phyloP scores from a whole-genome alignment of 2,113 vertebrate species.

The Leucoraja erinaceus region DNA sequence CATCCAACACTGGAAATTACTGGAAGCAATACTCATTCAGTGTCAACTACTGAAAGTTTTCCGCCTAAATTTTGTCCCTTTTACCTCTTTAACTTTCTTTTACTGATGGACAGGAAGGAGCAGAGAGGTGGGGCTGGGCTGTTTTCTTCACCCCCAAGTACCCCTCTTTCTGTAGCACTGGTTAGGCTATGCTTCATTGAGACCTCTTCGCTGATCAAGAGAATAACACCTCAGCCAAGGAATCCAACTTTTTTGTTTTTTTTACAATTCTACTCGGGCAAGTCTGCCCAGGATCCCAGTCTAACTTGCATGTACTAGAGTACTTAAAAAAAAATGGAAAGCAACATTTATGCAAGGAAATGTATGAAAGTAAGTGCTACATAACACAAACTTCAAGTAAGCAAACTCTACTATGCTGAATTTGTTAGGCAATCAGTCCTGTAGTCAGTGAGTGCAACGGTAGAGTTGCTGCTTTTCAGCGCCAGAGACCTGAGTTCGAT shows the following conservation, averaged over 20 bases:
- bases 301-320: background rate
- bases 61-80: background rate
- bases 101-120: background rate
- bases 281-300: background rate
- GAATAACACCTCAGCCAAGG: background rate
- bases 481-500: too few relatives aligned
- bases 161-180: background rate
- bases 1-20: background rate
- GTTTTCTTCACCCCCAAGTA: background rate
- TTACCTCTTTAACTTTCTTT: background rate
- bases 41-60: background rate
- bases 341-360: background rate
- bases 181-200: background rate
- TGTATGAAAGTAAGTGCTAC: background rate
- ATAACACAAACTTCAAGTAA: background rate
- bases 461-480: too few relatives aligned
- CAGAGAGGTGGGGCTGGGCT: background rate
- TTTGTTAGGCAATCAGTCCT: background rate
- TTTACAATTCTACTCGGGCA: background rate
- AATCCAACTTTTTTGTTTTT: background rate
- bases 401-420: background rate
- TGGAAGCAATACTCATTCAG: background rate
- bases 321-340: background rate
- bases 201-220: background rate
- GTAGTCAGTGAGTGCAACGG: too few relatives aligned